Evolutionary conservation across 2,113 vertebrate species (phyloP).

Genomic region (Ginglymostoma cirratum): DNA sequence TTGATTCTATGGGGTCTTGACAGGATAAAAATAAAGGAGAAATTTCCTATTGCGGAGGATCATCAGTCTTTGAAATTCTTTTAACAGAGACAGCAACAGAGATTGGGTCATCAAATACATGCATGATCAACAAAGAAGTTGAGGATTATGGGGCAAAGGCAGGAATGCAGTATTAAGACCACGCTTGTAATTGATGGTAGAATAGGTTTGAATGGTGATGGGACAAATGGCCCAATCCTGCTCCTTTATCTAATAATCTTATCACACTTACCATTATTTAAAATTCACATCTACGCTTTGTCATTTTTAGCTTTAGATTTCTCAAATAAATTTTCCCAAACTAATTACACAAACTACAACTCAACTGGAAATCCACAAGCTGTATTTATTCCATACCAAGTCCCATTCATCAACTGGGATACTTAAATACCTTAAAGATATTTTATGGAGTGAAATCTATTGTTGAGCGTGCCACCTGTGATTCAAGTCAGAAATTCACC

Average conservation of each 20-base stretch:
- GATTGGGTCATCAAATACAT: too few species aligned
- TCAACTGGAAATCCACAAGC: not conserved
- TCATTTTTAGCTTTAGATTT: not conserved
- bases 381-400: not conserved
- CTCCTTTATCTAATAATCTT: not conserved
- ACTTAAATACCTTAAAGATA: not conserved
- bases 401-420: not conserved
- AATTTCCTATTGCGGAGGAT: too few species aligned
- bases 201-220: too few species aligned
- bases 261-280: not conserved
- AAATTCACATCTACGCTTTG: not conserved
- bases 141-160: too few species aligned
- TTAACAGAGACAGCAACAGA: too few species aligned
- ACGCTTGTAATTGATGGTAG: too few species aligned
- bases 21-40: too few species aligned
- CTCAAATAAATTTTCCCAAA: not conserved
- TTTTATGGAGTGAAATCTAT: not conserved
- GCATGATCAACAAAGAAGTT: too few species aligned
- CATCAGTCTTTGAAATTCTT: too few species aligned
- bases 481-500: not conserved
- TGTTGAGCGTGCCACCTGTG: not conserved
- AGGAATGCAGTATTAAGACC: too few species aligned
- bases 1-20: too few species aligned
- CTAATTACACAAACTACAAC: not conserved
- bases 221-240: too few species aligned